These are phyloP conservation scores for Solenopsis fugax DNA, from an alignment of 1,140 invertebrate genomes.

Conservation along the genomic window DNA sequence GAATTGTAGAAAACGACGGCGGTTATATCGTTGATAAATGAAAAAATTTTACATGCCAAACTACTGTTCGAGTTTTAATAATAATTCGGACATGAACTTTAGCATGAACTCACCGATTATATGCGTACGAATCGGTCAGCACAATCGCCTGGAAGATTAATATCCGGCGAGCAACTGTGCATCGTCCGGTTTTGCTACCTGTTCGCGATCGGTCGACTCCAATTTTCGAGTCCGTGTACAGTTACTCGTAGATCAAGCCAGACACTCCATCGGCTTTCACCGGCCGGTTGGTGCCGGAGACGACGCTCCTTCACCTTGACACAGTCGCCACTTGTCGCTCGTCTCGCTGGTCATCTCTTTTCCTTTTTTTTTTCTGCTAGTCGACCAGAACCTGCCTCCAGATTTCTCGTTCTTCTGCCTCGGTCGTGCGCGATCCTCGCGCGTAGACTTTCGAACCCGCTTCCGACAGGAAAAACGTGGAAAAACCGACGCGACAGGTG, in stretches of 20 bases:
- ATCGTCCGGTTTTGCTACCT: conserved; percentile 26
- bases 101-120: neutral
- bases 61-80: too few relatives aligned
- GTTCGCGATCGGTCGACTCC: neutral
- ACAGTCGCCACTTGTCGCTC: conserved; percentile 69
- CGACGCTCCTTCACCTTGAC: conserved; percentile 81
- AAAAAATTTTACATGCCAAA: too few relatives aligned
- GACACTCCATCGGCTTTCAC: conserved; percentile 77
- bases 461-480: conserved; percentile 20
- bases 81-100: too few relatives aligned
- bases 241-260: conserved; percentile 60
- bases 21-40: too few relatives aligned
- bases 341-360: conserved; percentile 17
- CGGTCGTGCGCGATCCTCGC: neutral
- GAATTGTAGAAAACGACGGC: too few relatives aligned
- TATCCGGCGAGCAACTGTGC: neutral
- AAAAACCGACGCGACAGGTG: conserved; percentile 48
- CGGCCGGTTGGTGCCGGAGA: conserved; percentile 61
- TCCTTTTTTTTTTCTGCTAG: neutral
- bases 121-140: neutral
- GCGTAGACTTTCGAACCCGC: conserved; percentile 26
- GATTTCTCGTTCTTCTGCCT: conserved; percentile 24
- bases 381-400: neutral
- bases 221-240: conserved; percentile 59
- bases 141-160: neutral